These are phyloP conservation scores for Aurelia coerulea DNA, from an alignment of 30 jellyfish, hydroid and myxozoan genomes.

Conservation along the genomic window DNA sequence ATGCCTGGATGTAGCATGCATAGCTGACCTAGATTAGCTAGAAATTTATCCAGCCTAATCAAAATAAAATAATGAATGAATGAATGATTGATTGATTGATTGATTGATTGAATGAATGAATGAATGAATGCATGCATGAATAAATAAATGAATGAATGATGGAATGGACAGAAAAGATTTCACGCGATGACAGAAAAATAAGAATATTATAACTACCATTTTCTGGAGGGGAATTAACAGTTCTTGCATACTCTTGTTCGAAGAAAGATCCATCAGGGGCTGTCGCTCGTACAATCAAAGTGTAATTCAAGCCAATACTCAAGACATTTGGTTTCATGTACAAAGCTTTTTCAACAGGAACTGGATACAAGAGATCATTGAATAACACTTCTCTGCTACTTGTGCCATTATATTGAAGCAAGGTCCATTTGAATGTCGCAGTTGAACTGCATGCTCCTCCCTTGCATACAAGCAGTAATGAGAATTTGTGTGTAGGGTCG, in stretches of 20 bases:
- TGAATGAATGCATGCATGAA: too few relatives aligned
- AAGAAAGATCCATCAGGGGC: slow-evolving; percentile 54
- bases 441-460: slow-evolving; percentile 48
- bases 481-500: slow-evolving; percentile 39
- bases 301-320: slow-evolving; percentile 13
- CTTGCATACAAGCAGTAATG: slow-evolving; percentile 12
- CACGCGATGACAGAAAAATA: neutral
- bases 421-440: slow-evolving; percentile 55
- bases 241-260: slow-evolving; percentile 5
- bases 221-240: slow-evolving; percentile 29
- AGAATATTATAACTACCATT: neutral
- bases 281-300: slow-evolving; percentile 29
- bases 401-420: slow-evolving; percentile 19
- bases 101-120: too few relatives aligned
- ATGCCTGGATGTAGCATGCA: too few relatives aligned
- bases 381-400: neutral
- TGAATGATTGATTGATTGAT: too few relatives aligned
- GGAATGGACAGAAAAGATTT: too few relatives aligned
- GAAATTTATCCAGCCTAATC: too few relatives aligned
- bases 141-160: too few relatives aligned
- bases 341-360: neutral
- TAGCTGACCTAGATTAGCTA: too few relatives aligned
- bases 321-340: slow-evolving; percentile 53
- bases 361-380: slow-evolving; percentile 14
- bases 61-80: too few relatives aligned